Evolutionary conservation across 2,888 invertebrate species (phyloP).

Genomic region (Eulithis prunata): DNA sequence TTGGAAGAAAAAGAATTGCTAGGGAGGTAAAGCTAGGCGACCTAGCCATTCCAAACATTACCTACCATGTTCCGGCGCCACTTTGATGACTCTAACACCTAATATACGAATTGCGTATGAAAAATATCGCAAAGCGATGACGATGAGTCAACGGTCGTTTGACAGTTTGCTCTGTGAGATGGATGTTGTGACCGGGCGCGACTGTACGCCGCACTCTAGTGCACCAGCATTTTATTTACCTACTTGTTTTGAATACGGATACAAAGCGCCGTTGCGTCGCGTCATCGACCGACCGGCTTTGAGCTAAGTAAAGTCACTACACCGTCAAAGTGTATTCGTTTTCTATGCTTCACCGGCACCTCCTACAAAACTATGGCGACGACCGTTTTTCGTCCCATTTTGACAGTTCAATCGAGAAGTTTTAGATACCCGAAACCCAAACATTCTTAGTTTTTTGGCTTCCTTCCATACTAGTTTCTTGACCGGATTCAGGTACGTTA

Average conservation of each 20-base stretch:
- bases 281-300: slow-evolving; percentile 59
- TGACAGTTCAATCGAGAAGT: slow-evolving; percentile 51
- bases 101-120: slow-evolving; percentile 67
- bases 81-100: slow-evolving; percentile 36
- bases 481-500: slow-evolving; percentile 54
- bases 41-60: slow-evolving; percentile 30
- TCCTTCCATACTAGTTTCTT: slow-evolving; percentile 46
- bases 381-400: slow-evolving; percentile 63
- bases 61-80: slow-evolving; percentile 51
- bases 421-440: slow-evolving; percentile 44
- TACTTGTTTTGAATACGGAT: slow-evolving; percentile 56
- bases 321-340: slow-evolving; percentile 53
- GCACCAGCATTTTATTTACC: slow-evolving; percentile 51
- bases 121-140: slow-evolving; percentile 61
- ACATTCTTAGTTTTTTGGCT: slow-evolving; percentile 41
- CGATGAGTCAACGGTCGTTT: slow-evolving; percentile 81
- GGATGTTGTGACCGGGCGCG: slow-evolving; percentile 73
- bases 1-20: slow-evolving; percentile 44
- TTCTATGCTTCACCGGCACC: slow-evolving; percentile 58
- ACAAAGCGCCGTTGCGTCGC: slow-evolving; percentile 58
- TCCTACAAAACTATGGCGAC: slow-evolving; percentile 78
- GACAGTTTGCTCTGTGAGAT: slow-evolving; percentile 80
- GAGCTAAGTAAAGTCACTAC: slow-evolving; percentile 65
- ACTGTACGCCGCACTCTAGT: slow-evolving; percentile 44
- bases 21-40: slow-evolving; percentile 10